Evolutionary conservation across 2,113 vertebrate species (phyloP), one percentile per base, ranked within the genome.

Genomic region (Channa argus): DNA sequence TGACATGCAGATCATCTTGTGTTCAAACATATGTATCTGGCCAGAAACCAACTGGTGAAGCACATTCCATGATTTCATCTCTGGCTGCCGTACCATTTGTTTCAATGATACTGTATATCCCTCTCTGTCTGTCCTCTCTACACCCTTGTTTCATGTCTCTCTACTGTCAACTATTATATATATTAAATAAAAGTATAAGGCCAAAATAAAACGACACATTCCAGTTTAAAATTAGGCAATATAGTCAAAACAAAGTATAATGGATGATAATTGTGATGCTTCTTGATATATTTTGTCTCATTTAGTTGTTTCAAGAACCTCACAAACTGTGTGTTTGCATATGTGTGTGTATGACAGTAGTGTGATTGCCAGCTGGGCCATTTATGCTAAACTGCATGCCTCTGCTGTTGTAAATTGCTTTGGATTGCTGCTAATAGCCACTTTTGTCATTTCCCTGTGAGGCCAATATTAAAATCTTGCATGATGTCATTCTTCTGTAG

Each of bases 401-500:
- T 73, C 65, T 52, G 36, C 74, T 47, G 37, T 62, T 77, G 39
- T 69, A 68, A 86, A 82, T 78, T 71, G 74, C 77, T 71, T 62
- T 78, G 62, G 61, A 75, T 88, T 71, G 71, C 66, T 63, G 67
- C 56, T 77, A 72, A 86, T 77, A 79, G 76, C 80, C 69, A 53
- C 77, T 85, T 83, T 66, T 77, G 49, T 50, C 52, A 56, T 71
- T 76, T 77, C 47, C 55, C 61, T 69, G 33, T 10, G 63, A 85
- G 83, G 64, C 36, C 50, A 44, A 63, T 70, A 73, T 83, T 74
- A 62, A 65, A 84, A 80, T 73, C 44, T n/a, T 2, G 63, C 51
- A 50, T 73, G 69, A 82, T 79, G 75, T 81, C 70, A 79, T 74
- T 77, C 49, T 82, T 83, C 58, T 54, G n/a, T 2, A 45, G 60